Base-by-base conservation (phyloP, 2,113 vertebrate species). In the Benitochromis conjunctus region DNA sequence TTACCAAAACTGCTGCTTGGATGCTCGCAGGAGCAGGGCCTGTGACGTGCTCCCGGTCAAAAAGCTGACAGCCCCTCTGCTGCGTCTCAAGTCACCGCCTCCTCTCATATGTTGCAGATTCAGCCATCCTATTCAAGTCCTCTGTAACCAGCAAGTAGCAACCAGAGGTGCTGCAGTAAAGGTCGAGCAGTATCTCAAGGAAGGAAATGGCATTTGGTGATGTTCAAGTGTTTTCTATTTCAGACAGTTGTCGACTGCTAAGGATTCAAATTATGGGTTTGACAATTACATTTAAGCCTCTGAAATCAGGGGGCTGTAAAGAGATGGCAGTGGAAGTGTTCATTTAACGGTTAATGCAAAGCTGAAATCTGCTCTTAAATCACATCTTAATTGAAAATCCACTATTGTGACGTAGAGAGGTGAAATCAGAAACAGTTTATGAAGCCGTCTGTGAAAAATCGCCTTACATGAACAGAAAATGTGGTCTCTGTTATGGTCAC, bases 371-470 rank as follows among this genome's bases (percentile, higher is more conserved):
- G 31, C 31, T 64, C 31, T n/a, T n/a, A 2, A 4, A 64, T 36
- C 31, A 36, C 60, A 2, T 64, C 58, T 36, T 62, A 18, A 62
- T 1, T 62, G 18, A 62, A 62, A 62, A 7, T 0, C 60, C 60
- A 36, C 60, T 36, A 36, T 0, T 64, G 60, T 36, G 31, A 36
- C 36, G 31, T 36, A 36, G 31, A 64, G 60, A n/a, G 2, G 18
- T 38, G 18, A n/a, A 64, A 36, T 0, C 60, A 6, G 36, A 64
- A 64, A 64, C 12, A 7, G 12, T 18, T 7, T 64, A n/a, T 64
- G 60, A 64, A 38, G 1, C 34, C 0, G 6, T 38, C 4, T 38
- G 58, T 34, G 60, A 38, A 64, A 10, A 7, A 12, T 64, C 1
- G 10, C 2, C 6, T 36, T 18, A 34, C 5, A 34, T 6, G 31